phyloP scores from a whole-genome alignment of 1,140 invertebrate species.

The Calliphora vicina region DNA sequence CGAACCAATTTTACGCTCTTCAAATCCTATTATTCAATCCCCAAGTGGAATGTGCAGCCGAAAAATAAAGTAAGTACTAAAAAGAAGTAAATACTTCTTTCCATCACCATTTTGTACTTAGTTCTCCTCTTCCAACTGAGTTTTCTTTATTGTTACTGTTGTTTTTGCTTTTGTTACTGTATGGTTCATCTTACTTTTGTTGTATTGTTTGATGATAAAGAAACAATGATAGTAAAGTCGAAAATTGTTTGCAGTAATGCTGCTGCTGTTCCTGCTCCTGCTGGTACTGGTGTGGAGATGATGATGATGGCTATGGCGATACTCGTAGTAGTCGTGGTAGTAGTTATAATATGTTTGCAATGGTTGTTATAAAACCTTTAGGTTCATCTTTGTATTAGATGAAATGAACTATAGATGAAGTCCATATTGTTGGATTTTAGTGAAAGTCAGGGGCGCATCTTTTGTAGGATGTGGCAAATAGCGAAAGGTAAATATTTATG shows the following conservation, averaged over 20 bases:
- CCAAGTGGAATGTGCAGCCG: conserved; percentile 42
- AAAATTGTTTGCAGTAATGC: not conserved
- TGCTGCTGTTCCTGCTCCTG: not conserved
- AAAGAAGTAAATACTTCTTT: not conserved
- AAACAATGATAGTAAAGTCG: not conserved
- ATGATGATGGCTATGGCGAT: not conserved
- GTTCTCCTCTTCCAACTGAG: not conserved
- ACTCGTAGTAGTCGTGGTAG: not conserved
- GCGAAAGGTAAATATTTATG: no score
- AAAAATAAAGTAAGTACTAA: conserved; percentile 22
- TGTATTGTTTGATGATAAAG: not conserved
- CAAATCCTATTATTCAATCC: conserved; percentile 64
- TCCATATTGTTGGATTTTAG: not conserved
- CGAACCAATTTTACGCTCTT: conserved; percentile 65
- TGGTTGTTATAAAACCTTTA: not conserved
- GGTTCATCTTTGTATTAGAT: not conserved
- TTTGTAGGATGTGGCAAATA: no score
- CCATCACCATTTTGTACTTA: not conserved
- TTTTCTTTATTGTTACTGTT: not conserved
- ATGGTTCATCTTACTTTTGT: not conserved
- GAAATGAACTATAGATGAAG: not conserved
- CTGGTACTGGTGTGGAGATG: no score
- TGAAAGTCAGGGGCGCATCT: no score
- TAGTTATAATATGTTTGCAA: not conserved
- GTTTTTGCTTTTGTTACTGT: not conserved